A percentile compares a stretch with the other conserved stretches of the same genome.
phyloP scores from a whole-genome alignment of 2,888 invertebrate species.

The Maniola hyperantus region DNA sequence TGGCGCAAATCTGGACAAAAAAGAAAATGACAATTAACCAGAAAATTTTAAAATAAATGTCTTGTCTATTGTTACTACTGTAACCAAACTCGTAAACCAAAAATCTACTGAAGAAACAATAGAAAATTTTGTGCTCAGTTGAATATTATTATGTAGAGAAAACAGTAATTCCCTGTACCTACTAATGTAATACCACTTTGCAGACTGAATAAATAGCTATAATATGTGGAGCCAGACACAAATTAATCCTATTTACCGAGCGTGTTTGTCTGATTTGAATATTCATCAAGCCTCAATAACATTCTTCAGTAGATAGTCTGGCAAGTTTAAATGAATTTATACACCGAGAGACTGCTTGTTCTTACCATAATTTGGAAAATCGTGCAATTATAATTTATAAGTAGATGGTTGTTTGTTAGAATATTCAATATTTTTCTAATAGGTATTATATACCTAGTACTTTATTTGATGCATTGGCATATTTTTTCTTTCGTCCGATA shows the following conservation, averaged over 20 bases:
- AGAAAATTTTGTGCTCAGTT: not conserved
- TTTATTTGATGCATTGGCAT: too few relatives aligned
- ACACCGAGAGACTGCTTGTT: conserved; percentile 18
- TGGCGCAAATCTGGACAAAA: too few relatives aligned
- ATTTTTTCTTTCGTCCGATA: too few relatives aligned
- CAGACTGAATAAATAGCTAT: conserved; percentile 35
- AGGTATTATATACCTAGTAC: too few relatives aligned
- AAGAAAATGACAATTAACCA: too few relatives aligned
- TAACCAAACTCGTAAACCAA: too few relatives aligned
- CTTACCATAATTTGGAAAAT: not conserved
- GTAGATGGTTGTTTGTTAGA: too few relatives aligned
- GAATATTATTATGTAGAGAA: not conserved
- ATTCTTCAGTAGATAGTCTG: conserved; percentile 44
- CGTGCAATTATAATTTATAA: not conserved
- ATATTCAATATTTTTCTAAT: too few relatives aligned
- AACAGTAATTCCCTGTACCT: conserved; percentile 13
- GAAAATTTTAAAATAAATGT: too few relatives aligned
- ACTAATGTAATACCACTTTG: conserved; percentile 21
- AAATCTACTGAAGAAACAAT: not conserved
- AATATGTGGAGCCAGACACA: conserved; percentile 45
- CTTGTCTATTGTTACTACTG: too few relatives aligned
- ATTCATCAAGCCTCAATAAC: conserved; percentile 51
- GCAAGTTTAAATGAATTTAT: conserved; percentile 38
- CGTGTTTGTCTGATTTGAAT: conserved; percentile 47
- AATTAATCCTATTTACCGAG: conserved; percentile 52